These are phyloP conservation scores for Ectobius pallidus DNA, from an alignment of 2,888 invertebrate genomes.

Conservation along the genomic window DNA sequence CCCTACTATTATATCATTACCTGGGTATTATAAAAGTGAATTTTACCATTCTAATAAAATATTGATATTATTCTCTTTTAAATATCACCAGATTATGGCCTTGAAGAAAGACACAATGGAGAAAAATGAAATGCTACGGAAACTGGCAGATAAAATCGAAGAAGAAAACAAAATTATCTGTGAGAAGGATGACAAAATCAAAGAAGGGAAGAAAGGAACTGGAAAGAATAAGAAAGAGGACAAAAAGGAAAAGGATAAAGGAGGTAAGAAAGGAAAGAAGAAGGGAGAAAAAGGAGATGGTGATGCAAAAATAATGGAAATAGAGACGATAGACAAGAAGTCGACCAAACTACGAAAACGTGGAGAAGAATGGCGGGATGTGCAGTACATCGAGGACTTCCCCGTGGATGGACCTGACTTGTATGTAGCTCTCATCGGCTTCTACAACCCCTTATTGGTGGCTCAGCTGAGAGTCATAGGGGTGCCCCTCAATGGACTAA, in stretches of 20 bases:
- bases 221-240: background rate
- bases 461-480: background rate
- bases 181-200: background rate
- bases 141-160: background rate
- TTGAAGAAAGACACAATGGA: background rate
- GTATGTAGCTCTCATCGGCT: constrained; percentile 61
- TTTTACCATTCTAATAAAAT: no score
- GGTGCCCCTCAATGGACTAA: background rate
- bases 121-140: background rate
- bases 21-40: no score
- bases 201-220: background rate
- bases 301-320: background rate
- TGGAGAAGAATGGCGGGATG: constrained; percentile 63
- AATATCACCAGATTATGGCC: background rate
- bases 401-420: constrained; percentile 61
- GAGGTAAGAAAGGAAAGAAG: background rate
- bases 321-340: constrained; percentile 50
- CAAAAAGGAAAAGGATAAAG: no score
- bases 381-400: constrained; percentile 60
- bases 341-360: constrained; percentile 59
- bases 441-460: constrained; percentile 49
- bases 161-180: background rate
- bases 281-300: no score
- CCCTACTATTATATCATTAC: no score
- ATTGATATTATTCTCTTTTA: no score